Percentiles rank a stretch among this genome's conserved stretches.
Evolutionary conservation across 2,888 invertebrate species (phyloP).

Genomic region (Tetragonula carbonaria): DNA sequence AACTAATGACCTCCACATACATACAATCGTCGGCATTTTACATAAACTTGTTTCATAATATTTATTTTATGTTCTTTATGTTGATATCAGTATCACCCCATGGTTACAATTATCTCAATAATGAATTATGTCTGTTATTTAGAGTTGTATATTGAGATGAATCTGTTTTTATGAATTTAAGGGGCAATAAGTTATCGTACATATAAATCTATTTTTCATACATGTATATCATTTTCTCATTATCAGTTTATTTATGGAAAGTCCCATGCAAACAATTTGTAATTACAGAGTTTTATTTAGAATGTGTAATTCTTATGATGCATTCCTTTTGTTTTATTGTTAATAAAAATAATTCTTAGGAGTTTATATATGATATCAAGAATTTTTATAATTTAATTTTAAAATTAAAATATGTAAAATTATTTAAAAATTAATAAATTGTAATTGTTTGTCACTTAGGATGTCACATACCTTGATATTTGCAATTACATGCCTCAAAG

Average conservation of each 20-base stretch:
- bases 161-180: slow-evolving; percentile 68
- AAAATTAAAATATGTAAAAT: neutral
- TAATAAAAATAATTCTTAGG: neutral
- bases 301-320: neutral
- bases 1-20: slow-evolving; percentile 2
- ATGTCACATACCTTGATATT: slow-evolving; percentile 82
- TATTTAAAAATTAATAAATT: neutral
- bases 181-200: slow-evolving; percentile 76
- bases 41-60: slow-evolving; percentile 48
- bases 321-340: neutral
- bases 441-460: slow-evolving; percentile 68
- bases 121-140: slow-evolving; percentile 76
- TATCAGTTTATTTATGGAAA: slow-evolving; percentile 53
- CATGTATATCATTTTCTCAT: slow-evolving; percentile 42
- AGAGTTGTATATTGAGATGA: slow-evolving; percentile 65
- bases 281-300: neutral
- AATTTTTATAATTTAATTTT: neutral
- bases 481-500: slow-evolving; percentile 83
- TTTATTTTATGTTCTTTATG: slow-evolving; percentile 55
- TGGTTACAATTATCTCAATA: slow-evolving; percentile 79
- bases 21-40: slow-evolving; percentile 20
- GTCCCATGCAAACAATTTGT: neutral
- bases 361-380: neutral
- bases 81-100: slow-evolving; percentile 80
- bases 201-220: slow-evolving; percentile 63